A percentile compares a stretch with the other conserved stretches of the same genome.
These are phyloP conservation scores for Sciurus niger DNA, from an alignment of 2,113 vertebrate species.

Conservation along the genomic window DNA sequence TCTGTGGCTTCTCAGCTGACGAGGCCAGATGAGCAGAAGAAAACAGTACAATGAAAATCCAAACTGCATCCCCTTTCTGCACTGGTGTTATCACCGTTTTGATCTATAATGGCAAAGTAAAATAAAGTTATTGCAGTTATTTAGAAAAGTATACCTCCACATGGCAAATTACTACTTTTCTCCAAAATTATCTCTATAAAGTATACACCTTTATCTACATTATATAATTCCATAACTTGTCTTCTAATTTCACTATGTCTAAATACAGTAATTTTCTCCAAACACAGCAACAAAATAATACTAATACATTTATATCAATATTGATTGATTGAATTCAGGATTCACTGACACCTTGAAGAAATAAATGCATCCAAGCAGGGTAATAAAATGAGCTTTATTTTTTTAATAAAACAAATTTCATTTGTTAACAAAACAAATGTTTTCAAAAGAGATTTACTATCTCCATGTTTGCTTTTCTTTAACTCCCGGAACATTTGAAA, in stretches of 20 bases:
- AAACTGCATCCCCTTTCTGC: not conserved
- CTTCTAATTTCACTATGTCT: slow-evolving; percentile 25
- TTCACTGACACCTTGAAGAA: not conserved
- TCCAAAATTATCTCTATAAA: not conserved
- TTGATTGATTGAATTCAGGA: not conserved
- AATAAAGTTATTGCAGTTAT: slow-evolving; percentile 23
- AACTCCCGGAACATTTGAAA: not conserved
- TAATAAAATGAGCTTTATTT: not conserved
- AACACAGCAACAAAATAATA: not conserved
- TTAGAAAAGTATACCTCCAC: slow-evolving; percentile 37
- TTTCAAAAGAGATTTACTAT: not conserved
- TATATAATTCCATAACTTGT: not conserved
- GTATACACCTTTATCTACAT: not conserved
- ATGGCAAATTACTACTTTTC: not conserved
- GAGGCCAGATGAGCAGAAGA: slow-evolving; percentile 45
- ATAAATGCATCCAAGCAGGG: not conserved
- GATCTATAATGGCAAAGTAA: slow-evolving; percentile 39
- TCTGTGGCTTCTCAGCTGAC: slow-evolving; percentile 45
- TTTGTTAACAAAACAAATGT: not conserved
- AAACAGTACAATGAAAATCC: slow-evolving; percentile 13
- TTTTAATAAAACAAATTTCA: too few species aligned
- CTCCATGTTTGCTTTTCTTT: not conserved
- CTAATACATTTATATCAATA: not conserved
- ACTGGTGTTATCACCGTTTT: not conserved
- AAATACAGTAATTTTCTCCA: slow-evolving; percentile 8